Evolutionary conservation across 2,888 invertebrate genomes (phyloP).

Genomic region (Cataglyphis albicans): DNA sequence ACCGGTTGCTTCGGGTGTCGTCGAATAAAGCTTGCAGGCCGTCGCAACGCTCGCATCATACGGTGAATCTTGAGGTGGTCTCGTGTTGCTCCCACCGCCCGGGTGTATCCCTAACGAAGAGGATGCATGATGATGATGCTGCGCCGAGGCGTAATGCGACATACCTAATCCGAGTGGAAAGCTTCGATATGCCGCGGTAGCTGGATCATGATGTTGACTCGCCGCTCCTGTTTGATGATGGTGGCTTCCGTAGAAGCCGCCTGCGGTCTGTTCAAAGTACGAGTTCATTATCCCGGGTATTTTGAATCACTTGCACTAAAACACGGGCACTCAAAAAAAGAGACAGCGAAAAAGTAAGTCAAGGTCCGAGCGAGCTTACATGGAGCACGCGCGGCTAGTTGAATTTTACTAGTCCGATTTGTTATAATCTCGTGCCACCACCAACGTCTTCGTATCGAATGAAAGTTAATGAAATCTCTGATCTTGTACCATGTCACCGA

Average conservation of each 20-base stretch:
- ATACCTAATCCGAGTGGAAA: conserved; percentile 95
- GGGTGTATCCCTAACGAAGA: conserved; percentile 87
- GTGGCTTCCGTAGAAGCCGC: conserved; percentile 96
- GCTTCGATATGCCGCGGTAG: conserved; percentile 92
- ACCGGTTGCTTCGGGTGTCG: conserved; percentile 88
- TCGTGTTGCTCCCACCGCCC: conserved; percentile 90
- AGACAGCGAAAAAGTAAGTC: conserved; percentile 16
- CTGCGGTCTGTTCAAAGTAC: conserved; percentile 95
- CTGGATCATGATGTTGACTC: conserved; percentile 91
- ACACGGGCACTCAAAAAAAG: conserved; percentile 78
- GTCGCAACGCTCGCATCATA: conserved; percentile 96
- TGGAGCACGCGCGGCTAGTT: conserved; percentile 64
- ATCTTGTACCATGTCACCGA: conserved; percentile 43
- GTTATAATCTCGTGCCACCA: conserved; percentile 13
- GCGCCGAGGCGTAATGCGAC: conserved; percentile 92
- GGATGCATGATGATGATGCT: conserved; percentile 90
- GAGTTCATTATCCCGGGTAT: conserved; percentile 93
- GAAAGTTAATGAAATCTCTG: background rate
- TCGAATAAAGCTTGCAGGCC: conserved; percentile 93
- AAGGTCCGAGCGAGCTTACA: conserved; percentile 25
- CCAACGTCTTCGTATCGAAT: background rate
- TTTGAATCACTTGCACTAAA: conserved; percentile 76
- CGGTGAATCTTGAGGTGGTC: conserved; percentile 95
- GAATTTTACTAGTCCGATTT: conserved; percentile 59
- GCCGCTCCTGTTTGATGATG: conserved; percentile 92